These are phyloP conservation scores for Fragum fragum DNA, from an alignment of 2,888 invertebrate genomes.

Conservation along the genomic window DNA sequence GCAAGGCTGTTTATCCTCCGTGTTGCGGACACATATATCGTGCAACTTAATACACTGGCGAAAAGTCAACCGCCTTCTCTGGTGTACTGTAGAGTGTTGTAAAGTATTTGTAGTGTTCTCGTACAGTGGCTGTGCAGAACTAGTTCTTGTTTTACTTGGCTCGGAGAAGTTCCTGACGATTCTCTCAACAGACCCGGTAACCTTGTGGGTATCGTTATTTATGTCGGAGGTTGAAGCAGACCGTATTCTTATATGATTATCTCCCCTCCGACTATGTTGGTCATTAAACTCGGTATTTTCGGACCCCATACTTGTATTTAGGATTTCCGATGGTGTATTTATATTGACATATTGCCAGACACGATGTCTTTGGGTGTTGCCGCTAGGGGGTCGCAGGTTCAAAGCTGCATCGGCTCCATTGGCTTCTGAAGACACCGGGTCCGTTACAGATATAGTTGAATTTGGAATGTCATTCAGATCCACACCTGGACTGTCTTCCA, in stretches of 20 bases:
- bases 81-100: not conserved
- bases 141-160: not conserved
- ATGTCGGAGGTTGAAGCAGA: slow-evolving; percentile 22
- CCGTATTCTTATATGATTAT: slow-evolving; percentile 4
- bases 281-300: slow-evolving; percentile 8
- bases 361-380: slow-evolving; percentile 40
- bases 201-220: not conserved
- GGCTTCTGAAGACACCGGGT: not conserved
- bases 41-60: slow-evolving; percentile 49
- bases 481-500: not conserved
- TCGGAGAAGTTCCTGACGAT: slow-evolving; percentile 34
- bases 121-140: slow-evolving; percentile 43
- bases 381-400: slow-evolving; percentile 26
- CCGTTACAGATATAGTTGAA: not conserved
- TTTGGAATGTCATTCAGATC: not conserved
- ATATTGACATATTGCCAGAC: slow-evolving; percentile 63
- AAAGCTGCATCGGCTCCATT: not conserved
- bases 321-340: slow-evolving; percentile 12
- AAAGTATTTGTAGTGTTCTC: slow-evolving; percentile 34
- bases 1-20: slow-evolving; percentile 54
- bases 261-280: not conserved
- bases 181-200: slow-evolving; percentile 21
- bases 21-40: slow-evolving; percentile 41
- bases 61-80: slow-evolving; percentile 7
- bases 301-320: slow-evolving; percentile 11